Evolutionary conservation across 2,888 invertebrate genomes (phyloP), one percentile per base, ranked within the genome.

Genomic region (Netelia fuscicornis): DNA sequence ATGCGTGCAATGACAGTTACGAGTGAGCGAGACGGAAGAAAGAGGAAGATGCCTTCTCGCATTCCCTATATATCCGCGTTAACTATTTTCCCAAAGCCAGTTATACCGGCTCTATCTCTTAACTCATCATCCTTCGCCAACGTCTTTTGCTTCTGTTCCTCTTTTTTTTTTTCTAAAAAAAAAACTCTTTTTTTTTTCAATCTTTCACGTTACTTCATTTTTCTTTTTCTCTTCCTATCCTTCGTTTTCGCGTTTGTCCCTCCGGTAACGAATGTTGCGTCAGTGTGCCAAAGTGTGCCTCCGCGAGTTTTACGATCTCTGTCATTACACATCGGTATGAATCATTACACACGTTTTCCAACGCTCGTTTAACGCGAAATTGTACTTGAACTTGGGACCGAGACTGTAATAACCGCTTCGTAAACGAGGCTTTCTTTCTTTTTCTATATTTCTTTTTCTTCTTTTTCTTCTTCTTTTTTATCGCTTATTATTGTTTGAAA

Each of bases 1-100:
- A 83, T 78, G 68, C 74, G 74, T 74, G 77, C 78, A 71, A 81
- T 65, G 81, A 78, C 81, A 78, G 77, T 84, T 70, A 81, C 68
- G 56, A 54, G 2, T 67, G 60, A n/a, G 5, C 17, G 20, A 44
- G n/a, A n/a, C 37, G 37, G 37, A 37, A 1, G 37, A 37, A 37
- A 37, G 37, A 37, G 37, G 37, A 17, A 44, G 13, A 25, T n/a
- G 8, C 23, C 37, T 37, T 6, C 6, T 6, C 6, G 37, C 37
- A 37, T 11, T 37, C 23, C 58, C 10, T 44, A 65, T 23, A 44
- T 13, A 54, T n/a, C n/a, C 13, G 54, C 54, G n/a, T 54, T 54
- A 17, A 74, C 42, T 42, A 78, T 72, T 54, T 37, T 37, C 6
- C 13, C 52, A 25, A 48, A 62, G 62, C 65, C 74, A 72, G 68